These are phyloP conservation scores for Phalacrocorax pelagicus DNA, from an alignment of 2,113 vertebrate genomes.

Conservation along the genomic window DNA sequence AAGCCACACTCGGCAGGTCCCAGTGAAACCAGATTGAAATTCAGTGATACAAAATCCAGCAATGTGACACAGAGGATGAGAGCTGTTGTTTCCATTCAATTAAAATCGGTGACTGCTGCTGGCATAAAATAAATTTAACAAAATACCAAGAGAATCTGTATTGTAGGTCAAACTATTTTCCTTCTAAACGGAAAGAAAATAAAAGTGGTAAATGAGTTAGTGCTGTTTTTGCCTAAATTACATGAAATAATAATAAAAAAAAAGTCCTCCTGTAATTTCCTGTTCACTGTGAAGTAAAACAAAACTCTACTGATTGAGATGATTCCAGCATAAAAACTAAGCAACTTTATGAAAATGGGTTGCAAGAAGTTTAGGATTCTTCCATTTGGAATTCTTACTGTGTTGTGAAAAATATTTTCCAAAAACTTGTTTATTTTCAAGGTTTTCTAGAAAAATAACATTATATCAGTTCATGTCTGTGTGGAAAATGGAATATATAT, in stretches of 20 bases:
- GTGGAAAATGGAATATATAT: neutral
- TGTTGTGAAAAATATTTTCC: neutral
- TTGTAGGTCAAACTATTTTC: slow-evolving; percentile 56
- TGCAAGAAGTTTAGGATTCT: neutral
- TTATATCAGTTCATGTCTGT: neutral
- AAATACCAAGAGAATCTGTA: slow-evolving; percentile 55
- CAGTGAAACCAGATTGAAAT: slow-evolving; percentile 72
- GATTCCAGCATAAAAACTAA: neutral
- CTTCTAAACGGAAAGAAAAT: slow-evolving; percentile 45
- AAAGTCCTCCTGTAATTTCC: neutral
- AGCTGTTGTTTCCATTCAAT: slow-evolving; percentile 68
- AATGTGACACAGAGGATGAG: slow-evolving; percentile 64
- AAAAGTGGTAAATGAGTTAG: neutral
- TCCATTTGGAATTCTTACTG: neutral
- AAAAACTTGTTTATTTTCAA: neutral
- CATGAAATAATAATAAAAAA: neutral
- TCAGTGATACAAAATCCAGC: slow-evolving; percentile 62
- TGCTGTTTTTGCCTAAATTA: slow-evolving; percentile 21
- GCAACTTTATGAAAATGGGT: neutral
- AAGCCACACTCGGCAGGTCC: slow-evolving; percentile 63
- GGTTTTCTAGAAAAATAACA: neutral
- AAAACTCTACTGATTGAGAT: neutral
- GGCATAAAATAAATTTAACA: slow-evolving; percentile 57
- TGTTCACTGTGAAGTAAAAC: slow-evolving; percentile 41
- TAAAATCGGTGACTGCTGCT: slow-evolving; percentile 69